Conservation (phyloP, 2,113 vertebrate genomes). For the Actenoides hombroni region DNA sequence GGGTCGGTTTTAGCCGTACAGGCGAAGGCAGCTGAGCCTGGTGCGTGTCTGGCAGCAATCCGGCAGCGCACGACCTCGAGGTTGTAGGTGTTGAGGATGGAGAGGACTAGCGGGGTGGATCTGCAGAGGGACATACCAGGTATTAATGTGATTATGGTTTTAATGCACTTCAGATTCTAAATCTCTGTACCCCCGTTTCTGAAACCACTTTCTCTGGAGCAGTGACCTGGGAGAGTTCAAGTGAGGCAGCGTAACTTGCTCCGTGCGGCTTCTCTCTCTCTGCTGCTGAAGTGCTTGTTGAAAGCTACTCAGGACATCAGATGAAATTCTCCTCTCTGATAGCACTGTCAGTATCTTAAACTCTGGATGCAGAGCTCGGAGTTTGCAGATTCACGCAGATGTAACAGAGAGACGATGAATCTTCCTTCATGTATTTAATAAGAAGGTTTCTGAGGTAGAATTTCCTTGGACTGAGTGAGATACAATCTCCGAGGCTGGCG, state of each 20-base stretch:
- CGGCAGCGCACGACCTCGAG: accelerated
- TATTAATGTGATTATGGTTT: neutral
- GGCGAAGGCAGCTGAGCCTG: no score
- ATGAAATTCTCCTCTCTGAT: neutral
- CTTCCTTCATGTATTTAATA: accelerated
- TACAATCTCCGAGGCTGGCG: neutral
- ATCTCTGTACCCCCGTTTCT: neutral
- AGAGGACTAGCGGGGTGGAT: neutral
- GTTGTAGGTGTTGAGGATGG: neutral
- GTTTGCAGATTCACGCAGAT: neutral
- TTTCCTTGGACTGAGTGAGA: neutral
- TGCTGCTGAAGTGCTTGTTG: neutral
- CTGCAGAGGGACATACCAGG: neutral
- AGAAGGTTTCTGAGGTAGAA: neutral
- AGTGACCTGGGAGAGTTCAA: neutral
- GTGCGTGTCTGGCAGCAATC: neutral
- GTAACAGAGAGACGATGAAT: neutral
- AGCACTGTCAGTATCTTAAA: neutral
- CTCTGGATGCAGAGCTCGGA: neutral
- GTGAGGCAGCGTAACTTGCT: neutral
- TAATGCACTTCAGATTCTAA: neutral
- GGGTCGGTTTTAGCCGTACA: accelerated
- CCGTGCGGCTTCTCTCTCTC: neutral
- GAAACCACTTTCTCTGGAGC: neutral
- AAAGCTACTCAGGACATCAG: neutral